These are phyloP conservation scores for Choloepus didactylus DNA, from an alignment of 2,797 vertebrate species.

Conservation along the genomic window DNA sequence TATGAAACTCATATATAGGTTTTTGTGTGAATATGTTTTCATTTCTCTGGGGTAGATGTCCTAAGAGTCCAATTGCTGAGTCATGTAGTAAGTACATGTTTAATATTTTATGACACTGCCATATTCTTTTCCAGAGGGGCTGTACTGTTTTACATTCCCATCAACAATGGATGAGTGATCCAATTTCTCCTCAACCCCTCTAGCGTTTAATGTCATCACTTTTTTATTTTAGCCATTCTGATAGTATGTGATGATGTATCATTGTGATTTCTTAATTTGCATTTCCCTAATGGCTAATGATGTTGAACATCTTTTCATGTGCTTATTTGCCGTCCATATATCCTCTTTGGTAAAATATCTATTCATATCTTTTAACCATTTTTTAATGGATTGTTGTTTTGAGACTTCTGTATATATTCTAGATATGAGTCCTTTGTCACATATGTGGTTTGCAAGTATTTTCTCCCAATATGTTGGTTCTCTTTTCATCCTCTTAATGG, in stretches of 20 bases:
- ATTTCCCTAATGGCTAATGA: not conserved
- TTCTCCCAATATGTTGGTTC: not conserved
- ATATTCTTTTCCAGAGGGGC: not conserved
- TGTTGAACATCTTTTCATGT: conserved; percentile 12
- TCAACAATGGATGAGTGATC: not conserved
- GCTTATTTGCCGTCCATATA: not conserved
- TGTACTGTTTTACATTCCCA: conserved; percentile 9
- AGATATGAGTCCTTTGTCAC: conserved; percentile 10
- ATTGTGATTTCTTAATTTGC: conserved; percentile 20
- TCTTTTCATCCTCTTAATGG: not conserved
- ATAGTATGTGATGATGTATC: not conserved
- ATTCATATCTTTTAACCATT: conserved; percentile 35
- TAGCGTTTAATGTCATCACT: not conserved
- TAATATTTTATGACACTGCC: conserved; percentile 16
- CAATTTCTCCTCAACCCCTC: not conserved
- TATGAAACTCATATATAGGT: not conserved
- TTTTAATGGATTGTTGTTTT: conserved; percentile 18
- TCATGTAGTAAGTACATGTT: not conserved
- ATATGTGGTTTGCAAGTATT: not conserved
- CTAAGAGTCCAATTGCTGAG: not conserved
- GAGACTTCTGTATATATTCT: not conserved
- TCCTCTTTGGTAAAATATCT: conserved; percentile 26
- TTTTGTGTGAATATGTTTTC: conserved; percentile 17
- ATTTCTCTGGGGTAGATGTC: conserved; percentile 15
- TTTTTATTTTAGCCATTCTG: conserved; percentile 45